Percentiles rank a stretch among this genome's conserved stretches.
Evolutionary conservation across 2,113 vertebrate genomes (phyloP).

Genomic region (Hippolais icterina): DNA sequence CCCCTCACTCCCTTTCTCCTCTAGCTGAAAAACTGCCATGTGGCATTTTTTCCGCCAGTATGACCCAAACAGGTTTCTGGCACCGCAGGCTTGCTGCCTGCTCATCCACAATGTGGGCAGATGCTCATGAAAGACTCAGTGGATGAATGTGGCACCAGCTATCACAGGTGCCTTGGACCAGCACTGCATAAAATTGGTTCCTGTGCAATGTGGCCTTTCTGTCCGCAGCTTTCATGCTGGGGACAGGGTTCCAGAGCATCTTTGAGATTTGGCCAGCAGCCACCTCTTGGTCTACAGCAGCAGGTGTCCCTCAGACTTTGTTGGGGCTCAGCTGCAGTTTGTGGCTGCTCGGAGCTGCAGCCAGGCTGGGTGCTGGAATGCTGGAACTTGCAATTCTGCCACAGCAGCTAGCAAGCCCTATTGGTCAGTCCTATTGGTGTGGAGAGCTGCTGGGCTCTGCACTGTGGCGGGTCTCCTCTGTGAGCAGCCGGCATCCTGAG

Average conservation of each 20-base stretch:
- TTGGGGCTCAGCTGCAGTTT: background rate
- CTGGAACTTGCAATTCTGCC: background rate
- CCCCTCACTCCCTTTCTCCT: background rate
- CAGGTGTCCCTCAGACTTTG: fast-evolving
- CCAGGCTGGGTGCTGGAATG: background rate
- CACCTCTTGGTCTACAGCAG: background rate
- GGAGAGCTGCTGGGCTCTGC: background rate
- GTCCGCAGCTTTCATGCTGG: fast-evolving
- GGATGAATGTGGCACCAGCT: background rate
- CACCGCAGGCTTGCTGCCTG: too few species aligned
- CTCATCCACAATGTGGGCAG: background rate
- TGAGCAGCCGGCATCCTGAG: fast-evolving
- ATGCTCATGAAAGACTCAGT: fast-evolving
- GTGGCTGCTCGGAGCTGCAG: fast-evolving
- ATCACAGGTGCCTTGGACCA: background rate
- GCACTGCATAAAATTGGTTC: fast-evolving
- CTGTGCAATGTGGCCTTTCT: background rate
- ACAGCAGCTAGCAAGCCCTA: fast-evolving
- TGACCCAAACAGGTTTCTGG: background rate
- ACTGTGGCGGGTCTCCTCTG: fast-evolving
- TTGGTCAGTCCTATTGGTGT: fast-evolving
- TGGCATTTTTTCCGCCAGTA: background rate
- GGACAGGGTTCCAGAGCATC: background rate
- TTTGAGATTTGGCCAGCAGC: background rate
- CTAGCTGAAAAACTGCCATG: background rate